Evolutionary conservation across 1,140 invertebrate species (phyloP), one percentile per base, ranked within the genome.

Genomic region (Solenopsis fugax): DNA sequence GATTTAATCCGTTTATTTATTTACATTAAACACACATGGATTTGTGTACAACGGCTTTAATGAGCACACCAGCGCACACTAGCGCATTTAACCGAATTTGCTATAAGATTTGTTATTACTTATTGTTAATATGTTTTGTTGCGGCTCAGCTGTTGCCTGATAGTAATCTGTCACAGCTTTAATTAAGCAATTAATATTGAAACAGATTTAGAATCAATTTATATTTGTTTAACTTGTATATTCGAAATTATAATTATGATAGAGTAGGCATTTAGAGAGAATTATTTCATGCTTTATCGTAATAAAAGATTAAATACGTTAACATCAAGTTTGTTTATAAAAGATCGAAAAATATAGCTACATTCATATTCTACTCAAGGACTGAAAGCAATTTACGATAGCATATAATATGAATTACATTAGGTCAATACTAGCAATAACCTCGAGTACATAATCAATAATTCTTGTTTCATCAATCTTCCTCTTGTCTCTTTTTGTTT

Each of bases 401-500:
- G 13, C 21, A 9, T 65, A 65, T 13, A 2, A 72, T 48, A 75
- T 12, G 56, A 84, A 41, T 82, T 56, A 48, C 45, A 56, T 62
- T 48, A 34, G 54, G n/a, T 73, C 69, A 60, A 16, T 82, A 48
- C 34, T 29, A 29, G 1, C 80, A 73, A 60, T 84, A 84, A 75
- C 18, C 71, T 50, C 18, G n/a, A 37, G 12, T 60, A 48, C 13
- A 60, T 34, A 34, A 62, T 75, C 80, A n/a, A 84, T 84, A 73
- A 54, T 50, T 73, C 9, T 37, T 58, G 4, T 81, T 69, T 69
- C 48, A 41, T 37, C 24, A 24, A 78, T 64, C 24, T 77, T 18
- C 0, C 13, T 54, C 37, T 41, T 37, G n/a, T 45, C 2, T 72
- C n/a, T 81, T 81, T 71, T 81, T 29, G 29, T 45, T 2, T 45